phyloP scores from a whole-genome alignment of 2,113 vertebrate genomes.

The Mionectes macconnelli region DNA sequence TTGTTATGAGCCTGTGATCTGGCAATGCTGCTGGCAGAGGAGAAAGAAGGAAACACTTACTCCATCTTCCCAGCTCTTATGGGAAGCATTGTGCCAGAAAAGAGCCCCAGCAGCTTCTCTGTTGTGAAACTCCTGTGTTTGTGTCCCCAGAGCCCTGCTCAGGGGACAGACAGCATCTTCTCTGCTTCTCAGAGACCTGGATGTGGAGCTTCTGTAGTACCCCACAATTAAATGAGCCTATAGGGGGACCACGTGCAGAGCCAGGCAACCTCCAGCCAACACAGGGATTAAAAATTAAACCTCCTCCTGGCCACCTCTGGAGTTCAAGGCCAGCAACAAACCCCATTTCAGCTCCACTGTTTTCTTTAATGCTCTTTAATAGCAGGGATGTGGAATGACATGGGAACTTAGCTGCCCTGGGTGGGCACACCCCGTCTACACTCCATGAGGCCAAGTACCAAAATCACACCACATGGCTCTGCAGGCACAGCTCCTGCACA shows the following conservation, averaged over 20 bases:
- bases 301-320: neutral
- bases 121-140: neutral
- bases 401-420: neutral
- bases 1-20: neutral
- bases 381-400: neutral
- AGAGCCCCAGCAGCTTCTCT: neutral
- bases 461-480: neutral
- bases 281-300: neutral
- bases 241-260: neutral
- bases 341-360: neutral
- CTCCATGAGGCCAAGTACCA: rapidly evolving
- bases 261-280: neutral
- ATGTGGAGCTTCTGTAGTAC: neutral
- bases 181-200: neutral
- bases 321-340: neutral
- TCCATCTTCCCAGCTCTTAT: neutral
- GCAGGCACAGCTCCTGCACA: neutral
- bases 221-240: neutral
- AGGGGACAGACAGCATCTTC: neutral
- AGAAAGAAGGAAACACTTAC: neutral
- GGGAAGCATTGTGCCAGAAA: neutral
- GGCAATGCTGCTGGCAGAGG: neutral
- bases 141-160: neutral
- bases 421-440: rapidly evolving
- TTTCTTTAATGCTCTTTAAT: neutral